These are phyloP conservation scores for Oplegnathus fasciatus DNA, from an alignment of 2,113 vertebrate genomes.

Conservation along the genomic window DNA sequence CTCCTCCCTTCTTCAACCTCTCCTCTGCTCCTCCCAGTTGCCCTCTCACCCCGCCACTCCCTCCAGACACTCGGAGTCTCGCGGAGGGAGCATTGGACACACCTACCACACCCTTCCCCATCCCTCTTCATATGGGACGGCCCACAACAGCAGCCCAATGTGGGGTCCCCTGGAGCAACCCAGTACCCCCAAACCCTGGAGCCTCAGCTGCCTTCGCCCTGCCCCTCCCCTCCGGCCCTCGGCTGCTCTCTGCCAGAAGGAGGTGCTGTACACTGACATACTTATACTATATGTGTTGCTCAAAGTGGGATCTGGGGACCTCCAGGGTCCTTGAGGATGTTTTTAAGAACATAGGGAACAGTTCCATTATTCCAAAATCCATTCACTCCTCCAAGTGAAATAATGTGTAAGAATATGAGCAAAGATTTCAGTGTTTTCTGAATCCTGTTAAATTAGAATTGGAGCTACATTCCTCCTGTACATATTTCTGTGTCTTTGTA, in stretches of 20 bases:
- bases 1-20: no score
- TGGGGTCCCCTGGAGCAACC: slow-evolving; percentile 95
- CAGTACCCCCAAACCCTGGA: slow-evolving; percentile 95
- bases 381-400: neutral
- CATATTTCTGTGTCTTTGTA: slow-evolving; percentile 49
- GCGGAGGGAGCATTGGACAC: slow-evolving; percentile 84
- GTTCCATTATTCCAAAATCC: neutral
- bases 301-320: neutral
- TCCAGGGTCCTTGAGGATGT: neutral
- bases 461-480: neutral
- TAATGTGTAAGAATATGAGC: neutral
- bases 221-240: slow-evolving; percentile 94
- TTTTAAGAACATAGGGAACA: neutral
- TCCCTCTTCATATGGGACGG: slow-evolving; percentile 86
- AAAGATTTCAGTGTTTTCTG: neutral
- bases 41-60: slow-evolving; percentile 91
- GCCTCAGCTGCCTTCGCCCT: slow-evolving; percentile 95
- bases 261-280: slow-evolving; percentile 84
- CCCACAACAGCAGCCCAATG: slow-evolving; percentile 86
- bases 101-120: slow-evolving; percentile 94
- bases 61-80: slow-evolving; percentile 91
- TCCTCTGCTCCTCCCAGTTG: slow-evolving; percentile 82
- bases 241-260: slow-evolving; percentile 95
- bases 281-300: neutral
- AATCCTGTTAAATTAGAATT: neutral